Evolutionary conservation across 2,888 invertebrate genomes (phyloP), one percentile per base, ranked within the genome.

Genomic region (Eupelmus urozonus): DNA sequence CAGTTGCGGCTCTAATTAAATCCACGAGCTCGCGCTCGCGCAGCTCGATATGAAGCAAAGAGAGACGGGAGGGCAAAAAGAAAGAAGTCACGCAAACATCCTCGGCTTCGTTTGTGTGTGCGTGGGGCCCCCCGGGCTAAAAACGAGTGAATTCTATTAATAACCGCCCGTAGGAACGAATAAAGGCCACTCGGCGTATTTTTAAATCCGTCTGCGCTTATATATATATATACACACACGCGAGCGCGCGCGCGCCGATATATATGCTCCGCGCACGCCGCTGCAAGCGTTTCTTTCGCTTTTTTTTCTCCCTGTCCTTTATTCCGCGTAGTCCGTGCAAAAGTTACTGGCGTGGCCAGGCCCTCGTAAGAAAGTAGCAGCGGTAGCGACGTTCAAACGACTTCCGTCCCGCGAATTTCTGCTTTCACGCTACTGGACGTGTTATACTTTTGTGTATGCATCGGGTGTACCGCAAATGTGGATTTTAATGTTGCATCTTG

Each of bases 161-260:
- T 77, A 77, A 72, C 23, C 18, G 16, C 1, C 34, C 49, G 53
- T 53, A 40, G 72, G 42, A 66, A 55, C 29, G 72, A 72, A 72
- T 77, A 77, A 77, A 77, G 67, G 67, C 66, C 62, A 62, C 42
- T 60, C 59, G 62, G 27, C 34, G 59, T 77, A 77, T 77, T 77
- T 77, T 77, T 77, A 77, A 66, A 77, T 60, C 13, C 49, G 55
- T 42, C 51, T 40, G 27, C n/a, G 42, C 25, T 5, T 59, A 67
- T 67, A 51, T 49, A 57, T 51, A 53, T n/a, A 40, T 4, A 23
- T 25, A 63, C 4, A 42, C 63, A 63, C 20, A 23, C 18, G 16
- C 18, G 27, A 62, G 20, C 53, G 0, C 18, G 23, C 34, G 18
- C 53, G 7, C 18, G 16, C 11, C 53, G 53, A 27, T 63, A 23